A percentile compares a stretch with the other conserved stretches of the same genome.
Evolutionary conservation across 2,113 vertebrate species (phyloP).

Genomic region (Dipodomys merriami): DNA sequence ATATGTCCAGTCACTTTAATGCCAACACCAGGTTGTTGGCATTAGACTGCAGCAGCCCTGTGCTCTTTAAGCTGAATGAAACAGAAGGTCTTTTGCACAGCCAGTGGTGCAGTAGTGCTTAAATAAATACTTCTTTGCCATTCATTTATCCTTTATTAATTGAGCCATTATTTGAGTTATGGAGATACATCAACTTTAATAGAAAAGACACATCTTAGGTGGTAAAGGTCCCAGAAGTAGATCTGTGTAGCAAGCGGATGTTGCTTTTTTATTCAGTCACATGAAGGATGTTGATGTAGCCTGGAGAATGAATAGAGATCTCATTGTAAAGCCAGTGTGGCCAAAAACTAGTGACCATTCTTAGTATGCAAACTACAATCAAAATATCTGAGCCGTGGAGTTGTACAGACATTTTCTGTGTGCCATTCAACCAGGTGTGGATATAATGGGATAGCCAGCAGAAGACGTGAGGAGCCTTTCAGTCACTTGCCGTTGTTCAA

Average conservation of each 20-base stretch:
- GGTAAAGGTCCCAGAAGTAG: not conserved
- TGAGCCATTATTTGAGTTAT: not conserved
- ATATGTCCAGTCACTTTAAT: not conserved
- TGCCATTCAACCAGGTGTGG: not conserved
- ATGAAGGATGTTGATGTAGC: not conserved
- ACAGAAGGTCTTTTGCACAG: not conserved
- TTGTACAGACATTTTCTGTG: slow-evolving; percentile 31
- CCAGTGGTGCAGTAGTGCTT: fast-evolving
- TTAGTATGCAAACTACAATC: fast-evolving
- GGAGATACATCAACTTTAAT: not conserved
- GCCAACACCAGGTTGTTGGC: not conserved
- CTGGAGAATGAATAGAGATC: not conserved
- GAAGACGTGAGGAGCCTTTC: not conserved
- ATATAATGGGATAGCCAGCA: not conserved
- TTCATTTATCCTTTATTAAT: not conserved
- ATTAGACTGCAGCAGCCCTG: not conserved
- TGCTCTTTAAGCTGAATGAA: not conserved
- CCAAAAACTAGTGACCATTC: not conserved
- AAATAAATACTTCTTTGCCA: not conserved
- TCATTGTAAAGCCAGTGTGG: not conserved
- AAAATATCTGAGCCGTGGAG: not conserved
- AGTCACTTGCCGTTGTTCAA: not conserved
- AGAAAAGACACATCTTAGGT: not conserved
- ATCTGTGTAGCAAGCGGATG: not conserved
- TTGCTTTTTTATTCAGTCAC: not conserved